A percentile compares a stretch with the other conserved stretches of the same genome.
Evolutionary conservation across 1,140 invertebrate species (phyloP).

Genomic region (Temnothorax longispinosus): DNA sequence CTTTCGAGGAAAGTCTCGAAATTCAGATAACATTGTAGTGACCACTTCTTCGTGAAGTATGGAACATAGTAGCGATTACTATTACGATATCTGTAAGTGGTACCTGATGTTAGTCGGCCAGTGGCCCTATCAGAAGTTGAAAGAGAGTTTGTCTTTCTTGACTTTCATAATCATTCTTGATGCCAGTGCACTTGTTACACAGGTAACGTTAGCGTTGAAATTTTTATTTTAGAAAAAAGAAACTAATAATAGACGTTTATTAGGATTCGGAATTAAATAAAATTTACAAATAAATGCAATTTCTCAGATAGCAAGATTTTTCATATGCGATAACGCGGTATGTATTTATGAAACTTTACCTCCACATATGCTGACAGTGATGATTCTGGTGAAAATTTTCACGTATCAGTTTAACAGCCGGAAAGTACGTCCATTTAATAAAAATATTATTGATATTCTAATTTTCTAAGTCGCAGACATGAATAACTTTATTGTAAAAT

Average conservation of each 20-base stretch:
- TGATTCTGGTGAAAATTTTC: slow-evolving; percentile 14
- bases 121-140: slow-evolving; percentile 56
- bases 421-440: slow-evolving; percentile 8
- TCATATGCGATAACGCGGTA: not conserved
- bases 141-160: not conserved
- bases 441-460: not conserved
- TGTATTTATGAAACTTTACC: slow-evolving; percentile 2
- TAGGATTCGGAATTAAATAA: not conserved
- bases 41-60: not conserved
- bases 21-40: not conserved
- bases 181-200: not conserved
- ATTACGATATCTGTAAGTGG: slow-evolving; percentile 10
- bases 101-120: slow-evolving; percentile 9
- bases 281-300: not conserved
- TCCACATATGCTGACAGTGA: not conserved
- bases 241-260: not conserved
- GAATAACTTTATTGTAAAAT: not conserved
- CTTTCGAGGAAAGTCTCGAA: not conserved
- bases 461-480: too few species aligned
- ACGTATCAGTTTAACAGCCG: not conserved
- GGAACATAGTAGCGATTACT: not conserved
- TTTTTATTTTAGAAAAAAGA: not conserved
- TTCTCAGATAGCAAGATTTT: slow-evolving; percentile 15
- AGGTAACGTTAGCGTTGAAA: not conserved
- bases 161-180: not conserved